Evolutionary conservation across 2,797 vertebrate genomes (phyloP).

Genomic region (Potorous gilbertii): DNA sequence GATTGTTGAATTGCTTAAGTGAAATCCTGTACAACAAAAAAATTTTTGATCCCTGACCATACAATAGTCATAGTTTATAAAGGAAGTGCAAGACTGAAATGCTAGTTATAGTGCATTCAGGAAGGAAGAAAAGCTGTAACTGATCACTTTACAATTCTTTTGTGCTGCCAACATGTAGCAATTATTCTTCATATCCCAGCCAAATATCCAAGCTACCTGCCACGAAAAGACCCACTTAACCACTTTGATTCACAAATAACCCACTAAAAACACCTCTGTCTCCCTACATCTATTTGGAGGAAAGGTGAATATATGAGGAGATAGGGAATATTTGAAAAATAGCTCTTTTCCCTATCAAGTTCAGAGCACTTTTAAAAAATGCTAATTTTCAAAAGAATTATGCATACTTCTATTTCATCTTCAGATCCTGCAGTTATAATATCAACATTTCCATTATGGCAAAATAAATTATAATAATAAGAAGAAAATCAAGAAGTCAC

Average conservation of each 20-base stretch:
- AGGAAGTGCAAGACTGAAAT: not conserved
- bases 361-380: not conserved
- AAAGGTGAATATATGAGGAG: slow-evolving; percentile 5
- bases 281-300: not conserved
- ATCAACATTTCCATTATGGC: slow-evolving; percentile 54
- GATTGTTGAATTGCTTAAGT: not conserved
- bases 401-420: slow-evolving; percentile 35
- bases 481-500: slow-evolving; percentile 19
- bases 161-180: not conserved
- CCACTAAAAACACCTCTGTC: slow-evolving; percentile 35
- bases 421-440: slow-evolving; percentile 27
- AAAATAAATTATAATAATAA: slow-evolving; percentile 49
- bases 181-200: not conserved
- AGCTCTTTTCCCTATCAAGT: slow-evolving; percentile 18
- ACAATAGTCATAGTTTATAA: not conserved
- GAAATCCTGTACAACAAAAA: not conserved
- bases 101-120: not conserved
- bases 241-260: slow-evolving; percentile 50
- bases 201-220: slow-evolving; percentile 38
- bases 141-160: not conserved
- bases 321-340: not conserved
- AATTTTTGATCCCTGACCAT: not conserved
- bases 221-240: slow-evolving; percentile 46
- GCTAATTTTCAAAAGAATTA: slow-evolving; percentile 44
- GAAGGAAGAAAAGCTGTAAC: too few species aligned